Evolutionary conservation across 64 coral and sea anemone species (phyloP), one percentile per base, ranked within the genome.

Genomic region (Pachyseris speciosa): DNA sequence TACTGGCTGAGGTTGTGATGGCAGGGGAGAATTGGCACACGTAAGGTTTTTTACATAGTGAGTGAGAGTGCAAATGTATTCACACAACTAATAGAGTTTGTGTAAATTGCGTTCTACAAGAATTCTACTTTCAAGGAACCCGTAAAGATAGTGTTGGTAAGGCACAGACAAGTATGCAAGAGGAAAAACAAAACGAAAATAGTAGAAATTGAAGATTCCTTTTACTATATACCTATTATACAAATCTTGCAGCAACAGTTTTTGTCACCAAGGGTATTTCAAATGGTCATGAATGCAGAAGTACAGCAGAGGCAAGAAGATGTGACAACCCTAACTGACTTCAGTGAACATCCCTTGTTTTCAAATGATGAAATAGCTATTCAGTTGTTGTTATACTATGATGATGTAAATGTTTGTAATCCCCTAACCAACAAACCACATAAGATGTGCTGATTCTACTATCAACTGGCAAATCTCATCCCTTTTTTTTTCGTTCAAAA

Each of bases 371-470:
- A 87, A 15, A 59, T 48, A 16, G 61, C 84, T 57, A 32, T 87
- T 25, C 12, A 8, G 45, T 11, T 93, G 27, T 30, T 94, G 17
- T 6, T 94, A 7, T 94, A 94, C 59, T 86, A 94, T 81, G 91
- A 94, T 81, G 84, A 87, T 29, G 64, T 94, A 25, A 86, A 94
- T 16, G 65, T 83, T 9, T 80, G 65, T 39, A 73, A 94, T 38
- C 84, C 74, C 20, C 17, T 83, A 11, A 31, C 63, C 29, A 87
- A 86, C 47, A 72, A 81, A 30, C 17, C 34, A 0, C 84, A 94
- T 34, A 94, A 94, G 37, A 2, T 94, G n/a, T 51, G 64, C 31
- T 28, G 81, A n/a, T 94, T 80, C 68, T 94, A 94, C 20, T 94
- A 81, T n/a, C 74, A 86, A 38, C 22, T 94, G 33, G 91, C 47